A percentile compares a stretch with the other conserved stretches of the same genome.
These are phyloP conservation scores for Semnornis frantzii DNA, from an alignment of 2,113 vertebrate species.

Conservation along the genomic window DNA sequence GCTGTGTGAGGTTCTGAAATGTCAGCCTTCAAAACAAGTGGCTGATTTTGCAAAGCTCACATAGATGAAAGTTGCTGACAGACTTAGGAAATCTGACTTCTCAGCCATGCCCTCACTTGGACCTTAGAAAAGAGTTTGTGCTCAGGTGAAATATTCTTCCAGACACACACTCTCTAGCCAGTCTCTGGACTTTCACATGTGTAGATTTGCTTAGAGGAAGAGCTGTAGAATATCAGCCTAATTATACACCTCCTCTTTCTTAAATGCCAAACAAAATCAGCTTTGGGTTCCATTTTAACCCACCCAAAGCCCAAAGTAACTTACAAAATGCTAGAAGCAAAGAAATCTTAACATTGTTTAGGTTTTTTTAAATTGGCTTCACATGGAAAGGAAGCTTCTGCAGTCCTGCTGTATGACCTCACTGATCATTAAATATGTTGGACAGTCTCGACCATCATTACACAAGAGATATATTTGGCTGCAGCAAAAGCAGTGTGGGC, in stretches of 20 bases:
- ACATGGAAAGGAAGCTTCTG: neutral
- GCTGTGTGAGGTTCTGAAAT: neutral
- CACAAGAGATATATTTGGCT: neutral
- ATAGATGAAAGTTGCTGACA: neutral
- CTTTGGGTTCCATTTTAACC: neutral
- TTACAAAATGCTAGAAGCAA: neutral
- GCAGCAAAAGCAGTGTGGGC: too few relatives aligned
- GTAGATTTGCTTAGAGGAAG: neutral
- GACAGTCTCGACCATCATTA: neutral
- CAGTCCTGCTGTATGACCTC: neutral
- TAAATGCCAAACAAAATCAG: neutral
- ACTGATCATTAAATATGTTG: neutral
- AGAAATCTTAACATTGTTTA: neutral
- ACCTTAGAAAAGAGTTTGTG: neutral
- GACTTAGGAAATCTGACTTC: neutral
- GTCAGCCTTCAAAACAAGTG: neutral
- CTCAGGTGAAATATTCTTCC: neutral
- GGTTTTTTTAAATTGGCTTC: neutral
- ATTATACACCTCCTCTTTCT: neutral
- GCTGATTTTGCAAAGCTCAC: neutral
- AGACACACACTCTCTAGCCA: neutral
- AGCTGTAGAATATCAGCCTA: neutral
- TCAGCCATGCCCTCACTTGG: neutral
- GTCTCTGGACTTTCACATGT: fast-evolving
- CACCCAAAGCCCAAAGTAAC: too few relatives aligned